Conservation (phyloP, 2,888 invertebrate genomes). For the Pterostichus niger region DNA sequence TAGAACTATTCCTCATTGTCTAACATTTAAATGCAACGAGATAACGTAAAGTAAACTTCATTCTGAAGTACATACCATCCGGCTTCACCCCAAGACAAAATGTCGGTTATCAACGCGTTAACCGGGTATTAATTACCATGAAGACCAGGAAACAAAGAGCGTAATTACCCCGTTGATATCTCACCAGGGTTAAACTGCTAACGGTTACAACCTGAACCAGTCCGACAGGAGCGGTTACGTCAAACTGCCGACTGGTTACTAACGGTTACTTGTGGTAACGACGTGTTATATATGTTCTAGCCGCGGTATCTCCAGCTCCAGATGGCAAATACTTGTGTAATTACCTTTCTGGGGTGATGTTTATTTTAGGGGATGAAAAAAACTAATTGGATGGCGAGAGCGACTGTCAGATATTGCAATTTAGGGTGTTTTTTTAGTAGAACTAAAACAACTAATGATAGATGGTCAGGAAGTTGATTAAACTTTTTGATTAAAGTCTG, state of each 20-base stretch:
- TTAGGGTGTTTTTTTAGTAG: conserved; percentile 14
- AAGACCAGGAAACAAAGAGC: conserved; percentile 42
- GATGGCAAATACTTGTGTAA: conserved; percentile 32
- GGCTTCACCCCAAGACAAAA: conserved; percentile 30
- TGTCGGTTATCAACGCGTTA: conserved; percentile 28
- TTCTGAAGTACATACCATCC: conserved; percentile 14
- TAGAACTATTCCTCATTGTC: neutral
- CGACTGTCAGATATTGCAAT: conserved; percentile 7
- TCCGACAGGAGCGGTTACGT: conserved; percentile 1
- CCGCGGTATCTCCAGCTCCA: neutral
- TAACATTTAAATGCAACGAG: neutral
- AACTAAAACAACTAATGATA: conserved; percentile 3
- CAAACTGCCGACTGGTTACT: conserved; percentile 9
- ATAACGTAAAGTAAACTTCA: conserved; percentile 26
- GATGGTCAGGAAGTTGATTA: neutral
- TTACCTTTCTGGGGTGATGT: conserved; percentile 30
- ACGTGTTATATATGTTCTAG: conserved; percentile 29
- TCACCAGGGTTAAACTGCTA: conserved; percentile 35
- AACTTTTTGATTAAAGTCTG: conserved; percentile 2
- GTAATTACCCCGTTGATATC: conserved; percentile 42
- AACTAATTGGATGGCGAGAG: conserved; percentile 43
- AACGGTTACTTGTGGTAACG: conserved; percentile 21
- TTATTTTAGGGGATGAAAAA: conserved; percentile 19
- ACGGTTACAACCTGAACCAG: conserved; percentile 16
- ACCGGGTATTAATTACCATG: conserved; percentile 42